Conservation (phyloP, 2,113 vertebrate species). For the Choloepus hoffmanni region DNA sequence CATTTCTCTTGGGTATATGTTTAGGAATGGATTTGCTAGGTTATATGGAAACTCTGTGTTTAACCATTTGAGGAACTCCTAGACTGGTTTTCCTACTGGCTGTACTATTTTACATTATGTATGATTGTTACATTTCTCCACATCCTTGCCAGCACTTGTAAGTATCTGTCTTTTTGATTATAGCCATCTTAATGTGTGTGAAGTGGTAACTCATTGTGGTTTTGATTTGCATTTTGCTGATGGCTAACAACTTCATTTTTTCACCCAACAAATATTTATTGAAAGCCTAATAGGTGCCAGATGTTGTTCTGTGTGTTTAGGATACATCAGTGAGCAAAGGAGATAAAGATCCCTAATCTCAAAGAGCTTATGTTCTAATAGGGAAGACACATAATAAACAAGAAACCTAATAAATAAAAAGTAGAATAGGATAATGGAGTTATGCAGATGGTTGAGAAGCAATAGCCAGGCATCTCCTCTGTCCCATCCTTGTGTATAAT, state of each 20-base stretch:
- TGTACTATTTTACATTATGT: neutral
- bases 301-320: neutral
- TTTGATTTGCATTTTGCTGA: neutral
- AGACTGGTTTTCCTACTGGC: neutral
- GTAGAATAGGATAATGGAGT: neutral
- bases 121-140: neutral
- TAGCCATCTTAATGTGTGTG: neutral
- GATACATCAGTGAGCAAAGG: neutral
- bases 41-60: neutral
- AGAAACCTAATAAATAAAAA: neutral
- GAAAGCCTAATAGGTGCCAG: neutral
- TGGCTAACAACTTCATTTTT: neutral
- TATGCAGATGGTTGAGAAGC: no score
- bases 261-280: neutral
- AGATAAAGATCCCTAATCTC: neutral
- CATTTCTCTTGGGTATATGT: neutral
- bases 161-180: neutral
- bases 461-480: no score
- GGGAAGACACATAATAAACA: neutral
- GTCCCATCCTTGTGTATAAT: no score
- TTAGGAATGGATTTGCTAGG: neutral
- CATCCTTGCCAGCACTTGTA: neutral
- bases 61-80: neutral
- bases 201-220: neutral
- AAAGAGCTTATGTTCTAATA: neutral